phyloP scores from a whole-genome alignment of 2,113 vertebrate species.

The Mixornis gularis region DNA sequence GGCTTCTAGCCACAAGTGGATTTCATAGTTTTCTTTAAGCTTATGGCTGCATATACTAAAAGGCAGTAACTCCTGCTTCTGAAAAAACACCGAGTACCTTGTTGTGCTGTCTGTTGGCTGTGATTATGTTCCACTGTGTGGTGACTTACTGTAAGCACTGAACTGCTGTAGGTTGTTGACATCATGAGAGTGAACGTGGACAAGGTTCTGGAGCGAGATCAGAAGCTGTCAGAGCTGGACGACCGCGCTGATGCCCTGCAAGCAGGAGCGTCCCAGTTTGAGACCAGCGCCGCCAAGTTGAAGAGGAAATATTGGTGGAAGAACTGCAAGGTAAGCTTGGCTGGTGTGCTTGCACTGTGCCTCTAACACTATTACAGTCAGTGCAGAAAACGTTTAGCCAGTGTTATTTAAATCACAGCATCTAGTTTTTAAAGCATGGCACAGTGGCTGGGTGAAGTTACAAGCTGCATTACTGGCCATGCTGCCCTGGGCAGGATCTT shows the following conservation, averaged over 20 bases:
- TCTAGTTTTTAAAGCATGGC: background rate
- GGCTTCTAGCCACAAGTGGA: background rate
- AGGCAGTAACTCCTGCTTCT: background rate
- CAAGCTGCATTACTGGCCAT: background rate
- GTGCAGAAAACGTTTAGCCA: background rate
- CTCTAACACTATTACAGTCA: background rate
- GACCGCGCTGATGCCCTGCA: slow-evolving; percentile 92
- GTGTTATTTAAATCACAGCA: background rate
- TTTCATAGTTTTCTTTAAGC: background rate
- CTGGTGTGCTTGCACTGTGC: background rate
- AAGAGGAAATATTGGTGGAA: slow-evolving; percentile 85
- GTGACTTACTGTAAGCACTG: background rate
- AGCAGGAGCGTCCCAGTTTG: slow-evolving; percentile 93
- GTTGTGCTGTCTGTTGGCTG: background rate
- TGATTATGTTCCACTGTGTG: rapidly evolving
- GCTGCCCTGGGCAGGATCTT: background rate
- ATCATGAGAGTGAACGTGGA: slow-evolving; percentile 97
- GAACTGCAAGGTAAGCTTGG: slow-evolving; percentile 75
- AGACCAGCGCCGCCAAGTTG: slow-evolving; percentile 85
- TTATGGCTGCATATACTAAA: background rate
- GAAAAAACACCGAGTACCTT: background rate
- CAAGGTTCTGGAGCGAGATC: slow-evolving; percentile 91
- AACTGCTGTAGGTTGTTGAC: slow-evolving; percentile 84
- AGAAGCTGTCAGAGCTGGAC: slow-evolving; percentile 92
- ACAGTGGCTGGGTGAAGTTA: background rate